A percentile compares a stretch with the other conserved stretches of the same genome.
These are phyloP conservation scores for Sphaerophoria rueppellii DNA, from an alignment of 2,888 invertebrate species.

Conservation along the genomic window DNA sequence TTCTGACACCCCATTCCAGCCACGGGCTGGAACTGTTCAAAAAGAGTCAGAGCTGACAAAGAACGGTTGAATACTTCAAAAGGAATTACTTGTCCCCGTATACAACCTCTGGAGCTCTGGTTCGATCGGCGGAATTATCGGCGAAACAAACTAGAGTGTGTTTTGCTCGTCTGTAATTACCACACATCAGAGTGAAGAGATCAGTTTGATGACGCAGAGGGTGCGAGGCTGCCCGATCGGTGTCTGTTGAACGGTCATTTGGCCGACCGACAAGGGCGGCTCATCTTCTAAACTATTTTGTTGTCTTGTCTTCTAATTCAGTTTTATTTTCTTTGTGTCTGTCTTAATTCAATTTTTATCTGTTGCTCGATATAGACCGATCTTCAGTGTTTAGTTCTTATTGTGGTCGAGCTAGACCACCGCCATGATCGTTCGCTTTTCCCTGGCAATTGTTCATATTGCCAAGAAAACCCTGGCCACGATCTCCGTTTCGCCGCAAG, in stretches of 20 bases:
- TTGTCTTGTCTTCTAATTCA: slow-evolving; percentile 55
- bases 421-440: neutral
- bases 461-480: slow-evolving; percentile 1
- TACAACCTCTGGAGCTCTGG: slow-evolving; percentile 31
- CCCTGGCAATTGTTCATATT: neutral
- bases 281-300: slow-evolving; percentile 71
- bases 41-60: slow-evolving; percentile 19
- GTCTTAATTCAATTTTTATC: no score
- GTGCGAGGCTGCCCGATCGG: slow-evolving; percentile 48
- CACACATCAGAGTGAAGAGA: slow-evolving; percentile 51
- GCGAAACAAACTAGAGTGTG: neutral
- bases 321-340: slow-evolving; percentile 1
- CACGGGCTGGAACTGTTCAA: no score
- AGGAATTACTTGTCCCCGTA: slow-evolving; percentile 69
- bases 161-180: slow-evolving; percentile 57
- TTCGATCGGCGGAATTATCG: slow-evolving; percentile 16
- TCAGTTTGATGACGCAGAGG: slow-evolving; percentile 39
- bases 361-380: slow-evolving; percentile 31
- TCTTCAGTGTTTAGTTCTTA: slow-evolving; percentile 7
- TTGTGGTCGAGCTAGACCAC: slow-evolving; percentile 9
- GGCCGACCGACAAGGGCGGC: slow-evolving; percentile 64
- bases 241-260: slow-evolving; percentile 73
- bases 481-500: neutral
- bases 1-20: no score
- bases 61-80: slow-evolving; percentile 63